phyloP scores from a whole-genome alignment of 37 sponge, comb jelly and placozoan genomes.

The Geodia barretti region DNA sequence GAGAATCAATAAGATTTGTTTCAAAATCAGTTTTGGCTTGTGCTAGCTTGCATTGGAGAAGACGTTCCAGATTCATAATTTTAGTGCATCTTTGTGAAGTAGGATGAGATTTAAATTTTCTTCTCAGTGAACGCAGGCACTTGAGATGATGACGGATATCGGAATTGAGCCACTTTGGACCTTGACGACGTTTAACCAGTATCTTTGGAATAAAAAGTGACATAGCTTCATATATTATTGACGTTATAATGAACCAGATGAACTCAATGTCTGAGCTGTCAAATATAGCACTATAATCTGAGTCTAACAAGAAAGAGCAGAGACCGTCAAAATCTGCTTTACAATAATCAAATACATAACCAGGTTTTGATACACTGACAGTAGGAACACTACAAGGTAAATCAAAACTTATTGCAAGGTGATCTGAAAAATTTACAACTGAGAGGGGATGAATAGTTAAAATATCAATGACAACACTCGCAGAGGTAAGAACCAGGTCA shows the following conservation, averaged over 20 bases:
- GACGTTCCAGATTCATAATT: no score
- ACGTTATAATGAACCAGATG: slow-evolving; percentile 17
- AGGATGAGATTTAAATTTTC: no score
- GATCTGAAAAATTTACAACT: not conserved
- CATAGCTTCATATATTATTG: not conserved
- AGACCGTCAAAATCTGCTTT: slow-evolving; percentile 27
- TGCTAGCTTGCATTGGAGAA: no score
- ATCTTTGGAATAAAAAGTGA: slow-evolving; percentile 10
- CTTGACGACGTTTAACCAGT: not conserved
- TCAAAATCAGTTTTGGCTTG: no score
- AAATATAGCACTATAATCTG: not conserved
- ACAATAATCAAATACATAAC: slow-evolving; percentile 21
- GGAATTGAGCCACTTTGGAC: no score
- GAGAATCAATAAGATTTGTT: no score
- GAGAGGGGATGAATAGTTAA: not conserved
- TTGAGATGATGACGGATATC: no score
- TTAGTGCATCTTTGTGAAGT: no score
- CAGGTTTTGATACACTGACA: not conserved
- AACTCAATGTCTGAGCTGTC: slow-evolving; percentile 4
- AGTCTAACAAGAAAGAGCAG: not conserved
- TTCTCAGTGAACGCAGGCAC: no score
- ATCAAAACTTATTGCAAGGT: slow-evolving; percentile 1
- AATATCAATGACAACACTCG: not conserved
- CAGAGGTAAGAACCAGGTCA: slow-evolving; percentile 28
- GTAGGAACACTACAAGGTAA: not conserved